These are phyloP conservation scores for Ornithoptera priamus DNA, from an alignment of 2,888 invertebrate genomes.

Conservation along the genomic window DNA sequence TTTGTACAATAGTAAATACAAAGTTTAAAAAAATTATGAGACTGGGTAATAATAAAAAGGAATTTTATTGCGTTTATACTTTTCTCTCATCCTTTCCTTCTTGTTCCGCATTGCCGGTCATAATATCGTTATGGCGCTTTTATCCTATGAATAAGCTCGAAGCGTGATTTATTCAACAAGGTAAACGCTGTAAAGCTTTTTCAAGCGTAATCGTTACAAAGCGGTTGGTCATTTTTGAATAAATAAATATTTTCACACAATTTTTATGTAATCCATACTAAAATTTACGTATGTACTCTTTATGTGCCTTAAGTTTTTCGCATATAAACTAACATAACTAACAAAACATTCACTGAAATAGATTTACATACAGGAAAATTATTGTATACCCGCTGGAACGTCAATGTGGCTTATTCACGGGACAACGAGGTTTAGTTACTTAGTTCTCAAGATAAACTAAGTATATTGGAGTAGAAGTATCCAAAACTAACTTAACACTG, in stretches of 20 bases:
- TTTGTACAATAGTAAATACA: not conserved
- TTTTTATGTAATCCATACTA: not conserved
- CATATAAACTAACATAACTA: no score
- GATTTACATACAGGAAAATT: no score
- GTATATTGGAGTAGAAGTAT: no score
- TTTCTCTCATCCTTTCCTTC: not conserved
- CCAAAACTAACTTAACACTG: no score
- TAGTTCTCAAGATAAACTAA: no score
- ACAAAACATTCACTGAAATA: no score
- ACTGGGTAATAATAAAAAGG: constrained; percentile 1
- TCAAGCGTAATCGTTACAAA: not conserved
- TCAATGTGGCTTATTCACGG: no score
- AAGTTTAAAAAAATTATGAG: not conserved
- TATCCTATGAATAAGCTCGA: constrained; percentile 6
- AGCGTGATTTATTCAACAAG: constrained; percentile 9
- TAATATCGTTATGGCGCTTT: not conserved
- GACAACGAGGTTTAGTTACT: no score
- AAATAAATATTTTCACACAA: not conserved
- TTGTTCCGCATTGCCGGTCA: not conserved
- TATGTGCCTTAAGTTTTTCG: no score
- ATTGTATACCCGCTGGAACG: no score
- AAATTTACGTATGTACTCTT: not conserved
- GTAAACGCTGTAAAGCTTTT: constrained; percentile 6
- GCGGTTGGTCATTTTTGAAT: not conserved
- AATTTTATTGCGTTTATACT: not conserved